Percentiles rank a stretch among this genome's conserved stretches.
These are phyloP conservation scores for Entomyzon cyanotis DNA, from an alignment of 2,113 vertebrate genomes.

Conservation along the genomic window DNA sequence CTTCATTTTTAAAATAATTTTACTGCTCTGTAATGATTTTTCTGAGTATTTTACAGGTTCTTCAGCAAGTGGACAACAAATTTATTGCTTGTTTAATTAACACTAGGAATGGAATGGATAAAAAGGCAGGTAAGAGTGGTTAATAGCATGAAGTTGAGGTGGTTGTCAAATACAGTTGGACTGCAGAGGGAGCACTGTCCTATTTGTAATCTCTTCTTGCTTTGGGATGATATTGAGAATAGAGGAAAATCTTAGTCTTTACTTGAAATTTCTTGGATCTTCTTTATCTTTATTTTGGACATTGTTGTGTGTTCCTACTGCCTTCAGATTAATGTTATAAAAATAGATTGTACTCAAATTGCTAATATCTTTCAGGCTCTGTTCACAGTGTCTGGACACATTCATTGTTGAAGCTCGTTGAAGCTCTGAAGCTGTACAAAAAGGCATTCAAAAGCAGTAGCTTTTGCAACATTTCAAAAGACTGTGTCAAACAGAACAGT, in stretches of 20 bases:
- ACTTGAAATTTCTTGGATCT: slow-evolving; percentile 45
- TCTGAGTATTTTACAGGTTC: too few relatives aligned
- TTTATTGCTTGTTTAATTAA: slow-evolving; percentile 96
- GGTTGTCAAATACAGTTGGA: neutral
- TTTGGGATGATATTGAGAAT: neutral
- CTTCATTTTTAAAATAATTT: neutral
- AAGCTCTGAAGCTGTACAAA: slow-evolving; percentile 25
- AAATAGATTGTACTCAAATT: slow-evolving; percentile 48
- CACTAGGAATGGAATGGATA: slow-evolving; percentile 69
- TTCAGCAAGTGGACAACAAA: slow-evolving; percentile 97
- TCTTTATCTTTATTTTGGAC: slow-evolving; percentile 57
- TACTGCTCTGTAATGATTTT: neutral
- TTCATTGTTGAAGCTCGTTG: neutral
- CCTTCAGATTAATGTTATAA: slow-evolving; percentile 22
- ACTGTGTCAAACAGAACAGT: neutral
- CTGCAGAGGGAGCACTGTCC: neutral
- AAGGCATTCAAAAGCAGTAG: slow-evolving; percentile 25
- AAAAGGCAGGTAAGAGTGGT: slow-evolving; percentile 69
- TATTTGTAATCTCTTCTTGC: neutral
- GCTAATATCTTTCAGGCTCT: slow-evolving; percentile 11
- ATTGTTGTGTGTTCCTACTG: neutral
- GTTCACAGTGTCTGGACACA: neutral
- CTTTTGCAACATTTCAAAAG: slow-evolving; percentile 6
- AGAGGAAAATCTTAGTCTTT: slow-evolving; percentile 39
- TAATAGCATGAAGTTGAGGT: neutral